Evolutionary conservation across 2,888 invertebrate species (phyloP).

Genomic region (Siphlonurus alternatus): DNA sequence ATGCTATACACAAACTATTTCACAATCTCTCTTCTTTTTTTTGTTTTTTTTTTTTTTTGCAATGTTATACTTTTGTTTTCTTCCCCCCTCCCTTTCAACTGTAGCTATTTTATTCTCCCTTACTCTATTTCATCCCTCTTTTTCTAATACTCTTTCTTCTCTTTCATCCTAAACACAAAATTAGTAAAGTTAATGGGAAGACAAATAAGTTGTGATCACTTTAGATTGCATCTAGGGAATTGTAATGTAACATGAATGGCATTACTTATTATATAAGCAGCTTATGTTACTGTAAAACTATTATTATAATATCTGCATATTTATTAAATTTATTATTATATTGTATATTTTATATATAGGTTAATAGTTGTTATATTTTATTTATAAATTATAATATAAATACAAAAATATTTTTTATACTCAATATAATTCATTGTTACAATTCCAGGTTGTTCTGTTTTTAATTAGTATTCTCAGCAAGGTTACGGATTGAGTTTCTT

Average conservation of each 20-base stretch:
- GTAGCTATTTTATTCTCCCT: background rate
- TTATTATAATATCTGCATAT: no score
- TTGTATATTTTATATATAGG: no score
- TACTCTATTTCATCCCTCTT: no score
- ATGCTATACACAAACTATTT: background rate
- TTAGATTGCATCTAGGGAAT: background rate
- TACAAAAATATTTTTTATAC: background rate
- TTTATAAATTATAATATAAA: no score
- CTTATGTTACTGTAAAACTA: background rate
- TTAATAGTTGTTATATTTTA: no score
- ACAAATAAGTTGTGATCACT: background rate
- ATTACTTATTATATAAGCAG: background rate
- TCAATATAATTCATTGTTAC: background rate
- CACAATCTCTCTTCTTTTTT: background rate
- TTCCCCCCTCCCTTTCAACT: background rate
- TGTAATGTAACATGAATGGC: background rate
- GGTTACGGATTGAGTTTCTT: no score
- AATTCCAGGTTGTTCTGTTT: no score
- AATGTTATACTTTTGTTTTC: background rate
- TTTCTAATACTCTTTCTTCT: background rate
- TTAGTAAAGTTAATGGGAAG: slow-evolving; percentile 3
- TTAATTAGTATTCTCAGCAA: no score
- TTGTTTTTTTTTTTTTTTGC: no score
- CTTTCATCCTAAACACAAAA: background rate
- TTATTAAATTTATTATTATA: no score